Evolutionary conservation across 2,797 vertebrate species (phyloP), one percentile per base, ranked within the genome.

Genomic region (Lagorchestes hirsutus): DNA sequence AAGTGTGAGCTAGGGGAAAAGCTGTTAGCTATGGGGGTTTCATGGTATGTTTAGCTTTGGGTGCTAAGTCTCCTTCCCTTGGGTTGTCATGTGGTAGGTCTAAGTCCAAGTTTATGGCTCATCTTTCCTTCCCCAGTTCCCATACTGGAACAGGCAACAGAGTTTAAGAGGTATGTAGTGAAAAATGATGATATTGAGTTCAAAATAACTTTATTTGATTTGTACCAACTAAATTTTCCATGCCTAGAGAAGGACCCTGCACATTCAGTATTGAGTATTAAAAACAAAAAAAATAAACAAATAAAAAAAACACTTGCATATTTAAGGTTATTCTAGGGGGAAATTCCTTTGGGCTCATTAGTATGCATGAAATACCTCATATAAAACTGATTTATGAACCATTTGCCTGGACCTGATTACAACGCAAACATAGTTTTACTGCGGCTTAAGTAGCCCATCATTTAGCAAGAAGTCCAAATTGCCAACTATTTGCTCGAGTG

Each of bases 351-450:
- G 50, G 27, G 54, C 28, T 90, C 52, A 90, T 52, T 90, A 54
- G 54, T 90, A 54, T 90, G 90, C 54, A 90, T 90, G 90, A 34
- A 90, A 90, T 54, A 29, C 90, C 90, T 90, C 50, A 52, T 82
- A 82, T 90, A 54, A 90, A 54, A 52, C 54, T 90, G 90, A 52
- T 54, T 90, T 90, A 90, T 54, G 90, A 54, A 90, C 52, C 90
- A 90, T 90, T 54, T 54, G 54, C 24, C 90, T 90, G 90, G 6
- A 90, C 90, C 54, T 90, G 54, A 90, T 52, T 90, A 90, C 54
- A 90, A 90, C 27, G 11, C 90, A 90, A 90, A 54, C 54, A 90
- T 5, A 90, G 54, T 54, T 90, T 52, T 54, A 90, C 90, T 90
- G 90, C 11, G 6, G 46, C 90, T 54, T 52, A 52, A 52, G 27